A percentile compares a stretch with the other conserved stretches of the same genome.
These are phyloP conservation scores for Lithophane leautieri DNA, from an alignment of 2,888 invertebrate genomes.

Conservation along the genomic window DNA sequence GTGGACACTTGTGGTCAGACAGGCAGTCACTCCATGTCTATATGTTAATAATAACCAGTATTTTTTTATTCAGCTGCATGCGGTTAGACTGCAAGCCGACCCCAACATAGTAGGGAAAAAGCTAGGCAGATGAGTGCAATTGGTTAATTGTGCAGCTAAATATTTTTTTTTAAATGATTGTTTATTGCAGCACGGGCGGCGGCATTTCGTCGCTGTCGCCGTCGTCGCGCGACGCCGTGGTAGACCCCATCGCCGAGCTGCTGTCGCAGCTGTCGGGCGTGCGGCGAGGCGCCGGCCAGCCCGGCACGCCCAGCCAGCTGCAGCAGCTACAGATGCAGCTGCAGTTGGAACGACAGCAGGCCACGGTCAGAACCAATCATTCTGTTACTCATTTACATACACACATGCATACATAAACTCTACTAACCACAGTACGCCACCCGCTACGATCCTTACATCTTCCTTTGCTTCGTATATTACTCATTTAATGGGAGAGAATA, in stretches of 20 bases:
- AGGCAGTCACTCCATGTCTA: too few relatives aligned
- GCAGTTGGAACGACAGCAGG: slow-evolving; percentile 97
- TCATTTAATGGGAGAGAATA: neutral
- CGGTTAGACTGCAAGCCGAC: neutral
- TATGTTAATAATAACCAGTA: neutral
- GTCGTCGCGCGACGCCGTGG: slow-evolving; percentile 97
- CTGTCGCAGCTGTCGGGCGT: slow-evolving; percentile 98
- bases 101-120: neutral
- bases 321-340: slow-evolving; percentile 99
- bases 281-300: slow-evolving; percentile 92
- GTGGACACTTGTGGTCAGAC: neutral
- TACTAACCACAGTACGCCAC: neutral
- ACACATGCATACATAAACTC: neutral
- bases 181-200: slow-evolving; percentile 93
- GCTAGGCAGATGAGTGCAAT: neutral
- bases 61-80: neutral
- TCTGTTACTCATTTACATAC: neutral
- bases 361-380: slow-evolving; percentile 87
- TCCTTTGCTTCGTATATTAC: neutral
- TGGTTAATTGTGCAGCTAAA: too few relatives aligned
- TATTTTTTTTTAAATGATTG: slow-evolving; percentile 9
- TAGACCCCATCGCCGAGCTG: slow-evolving; percentile 99
- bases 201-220: slow-evolving; percentile 96
- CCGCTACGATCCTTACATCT: neutral
- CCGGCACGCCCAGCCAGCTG: slow-evolving; percentile 94